Evolutionary conservation across 1,140 invertebrate genomes (phyloP).

Genomic region (Seison nebaliae): DNA sequence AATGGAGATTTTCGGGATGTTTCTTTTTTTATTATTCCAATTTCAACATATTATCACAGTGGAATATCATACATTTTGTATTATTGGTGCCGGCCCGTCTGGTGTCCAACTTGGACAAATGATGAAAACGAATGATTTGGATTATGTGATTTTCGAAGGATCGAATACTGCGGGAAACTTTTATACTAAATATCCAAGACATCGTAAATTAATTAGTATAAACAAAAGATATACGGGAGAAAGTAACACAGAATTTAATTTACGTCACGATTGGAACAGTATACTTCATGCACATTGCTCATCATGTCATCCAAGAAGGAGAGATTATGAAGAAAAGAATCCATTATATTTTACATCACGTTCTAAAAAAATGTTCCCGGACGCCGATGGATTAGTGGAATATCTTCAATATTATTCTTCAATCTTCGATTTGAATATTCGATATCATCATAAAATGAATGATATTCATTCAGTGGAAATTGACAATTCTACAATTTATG

Average conservation of each 20-base stretch:
- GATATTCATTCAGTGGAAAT: background rate
- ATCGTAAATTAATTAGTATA: slow-evolving; percentile 30
- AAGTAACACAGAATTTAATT: slow-evolving; percentile 30
- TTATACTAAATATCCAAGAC: slow-evolving; percentile 28
- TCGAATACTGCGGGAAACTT: slow-evolving; percentile 27
- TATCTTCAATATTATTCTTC: slow-evolving; percentile 26
- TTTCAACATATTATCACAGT: too few species aligned
- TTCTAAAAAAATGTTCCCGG: slow-evolving; percentile 28
- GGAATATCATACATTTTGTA: slow-evolving; percentile 24
- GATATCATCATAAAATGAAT: slow-evolving; percentile 18
- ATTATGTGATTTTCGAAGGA: slow-evolving; percentile 29
- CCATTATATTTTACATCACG: slow-evolving; percentile 21
- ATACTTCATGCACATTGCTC: slow-evolving; percentile 20
- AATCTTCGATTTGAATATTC: slow-evolving; percentile 21
- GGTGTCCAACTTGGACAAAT: slow-evolving; percentile 30
- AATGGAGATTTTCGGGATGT: too few species aligned
- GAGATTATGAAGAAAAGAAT: too few species aligned
- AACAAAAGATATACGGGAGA: slow-evolving; percentile 30
- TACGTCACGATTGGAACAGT: slow-evolving; percentile 32
- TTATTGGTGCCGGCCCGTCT: slow-evolving; percentile 29
- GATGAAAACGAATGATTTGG: slow-evolving; percentile 19
- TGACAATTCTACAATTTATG: background rate
- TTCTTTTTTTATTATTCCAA: too few species aligned
- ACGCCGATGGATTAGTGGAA: slow-evolving; percentile 19
- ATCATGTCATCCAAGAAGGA: too few species aligned